Evolutionary conservation across 2,797 vertebrate genomes (phyloP), one percentile per base, ranked within the genome.

Genomic region (Brotula barbata): DNA sequence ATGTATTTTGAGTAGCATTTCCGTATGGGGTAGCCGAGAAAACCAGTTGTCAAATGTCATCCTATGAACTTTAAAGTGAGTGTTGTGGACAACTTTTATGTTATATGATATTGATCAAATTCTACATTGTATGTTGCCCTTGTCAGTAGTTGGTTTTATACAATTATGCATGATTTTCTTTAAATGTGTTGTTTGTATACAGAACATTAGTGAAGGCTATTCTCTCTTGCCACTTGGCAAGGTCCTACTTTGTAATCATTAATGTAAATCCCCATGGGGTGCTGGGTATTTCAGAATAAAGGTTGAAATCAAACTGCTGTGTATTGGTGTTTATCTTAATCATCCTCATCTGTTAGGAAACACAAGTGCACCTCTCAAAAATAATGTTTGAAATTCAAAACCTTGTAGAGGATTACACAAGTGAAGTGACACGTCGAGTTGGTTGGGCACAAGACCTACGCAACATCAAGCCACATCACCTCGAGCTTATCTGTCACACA

Each of bases 241-340:
- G 75, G 65, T 74, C 40, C 65, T 78, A 56, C 79, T 79, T 72
- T 86, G 57, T 84, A 78, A 78, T 75, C 39, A 5, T 60, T 64
- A 68, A 69, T 81, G 66, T 82, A 81, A 87, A 83, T 82, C 72
- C 79, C 77, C 65, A 81, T 85, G 70, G 74, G 75, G 22, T 84
- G 77, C 67, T 66, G 31, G 55, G 83, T 86, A 70, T 84, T 48
- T 80, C 63, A 59, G 55, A 88, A 88, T 85, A 88, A 88, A 89
- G 68, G 77, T 50, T 81, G 59, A 81, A 83, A 70, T 23, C 14
- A 68, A 81, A 68, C 1, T 0, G 11, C 15, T 55, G 21, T 16
- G 40, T 43, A 20, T 45, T 44, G 56, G 16, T 33, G 31, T 33
- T 6, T 43, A 21, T 63, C 17, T 43, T 3, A 52, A 25, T 64